Percentiles rank a stretch among this genome's conserved stretches.
Conservation (phyloP, 2,113 vertebrate species). For the Crotalus tigris region DNA sequence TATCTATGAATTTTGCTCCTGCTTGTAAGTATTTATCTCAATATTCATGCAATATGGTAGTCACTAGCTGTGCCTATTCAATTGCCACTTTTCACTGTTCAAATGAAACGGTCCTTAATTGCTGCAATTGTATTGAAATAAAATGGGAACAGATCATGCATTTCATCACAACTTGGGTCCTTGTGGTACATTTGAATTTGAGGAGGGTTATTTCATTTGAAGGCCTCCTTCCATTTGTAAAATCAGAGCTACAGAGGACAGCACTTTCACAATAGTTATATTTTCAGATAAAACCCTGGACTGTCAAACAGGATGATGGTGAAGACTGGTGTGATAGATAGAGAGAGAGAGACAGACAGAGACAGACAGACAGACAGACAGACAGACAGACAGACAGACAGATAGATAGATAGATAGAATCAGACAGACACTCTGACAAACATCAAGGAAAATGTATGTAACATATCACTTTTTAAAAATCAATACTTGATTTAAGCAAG, state of each 20-base stretch:
- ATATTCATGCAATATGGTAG: neutral
- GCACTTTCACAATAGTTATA: neutral
- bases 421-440: neutral
- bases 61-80: neutral
- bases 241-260: neutral
- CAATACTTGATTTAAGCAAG: neutral
- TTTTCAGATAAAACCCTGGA: neutral
- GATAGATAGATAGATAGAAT: no score
- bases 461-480: neutral
- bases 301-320: neutral
- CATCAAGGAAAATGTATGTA: neutral
- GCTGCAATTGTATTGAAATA: neutral
- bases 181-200: neutral
- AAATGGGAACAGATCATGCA: neutral
- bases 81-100: neutral
- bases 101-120: neutral
- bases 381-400: no score
- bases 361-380: no score
- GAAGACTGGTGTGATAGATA: neutral
- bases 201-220: neutral
- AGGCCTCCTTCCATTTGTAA: neutral
- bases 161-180: neutral
- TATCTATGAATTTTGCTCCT: neutral
- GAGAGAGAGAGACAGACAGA: no score
- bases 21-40: neutral